Percentiles rank a stretch among this genome's conserved stretches.
Evolutionary conservation across 2,888 invertebrate species (phyloP).

Genomic region (Liopterus haemorrhoidalis): DNA sequence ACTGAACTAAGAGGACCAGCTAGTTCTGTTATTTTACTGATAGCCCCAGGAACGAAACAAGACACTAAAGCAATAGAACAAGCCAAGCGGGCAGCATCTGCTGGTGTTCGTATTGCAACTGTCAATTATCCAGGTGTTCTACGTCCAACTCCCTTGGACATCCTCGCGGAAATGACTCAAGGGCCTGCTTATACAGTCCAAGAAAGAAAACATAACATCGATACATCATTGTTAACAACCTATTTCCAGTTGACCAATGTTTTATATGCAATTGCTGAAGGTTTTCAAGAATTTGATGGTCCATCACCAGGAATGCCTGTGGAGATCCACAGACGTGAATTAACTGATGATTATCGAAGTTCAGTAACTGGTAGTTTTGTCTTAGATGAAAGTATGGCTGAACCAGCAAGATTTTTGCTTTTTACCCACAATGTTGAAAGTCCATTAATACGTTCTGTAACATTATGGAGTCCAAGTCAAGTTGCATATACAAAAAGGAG

Average conservation of each 20-base stretch:
- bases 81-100: constrained; percentile 43
- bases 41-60: constrained; percentile 51
- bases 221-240: constrained; percentile 48
- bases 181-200: constrained; percentile 49
- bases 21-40: constrained; percentile 50
- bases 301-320: constrained; percentile 46
- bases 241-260: constrained; percentile 51
- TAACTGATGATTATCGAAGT: constrained; percentile 47
- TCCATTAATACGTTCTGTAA: constrained; percentile 49
- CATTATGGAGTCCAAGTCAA: constrained; percentile 49
- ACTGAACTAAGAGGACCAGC: constrained; percentile 46
- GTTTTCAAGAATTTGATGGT: no score
- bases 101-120: constrained; percentile 49
- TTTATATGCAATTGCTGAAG: constrained; percentile 46
- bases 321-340: constrained; percentile 49
- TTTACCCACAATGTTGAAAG: constrained; percentile 50
- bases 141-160: constrained; percentile 45
- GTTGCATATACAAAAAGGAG: constrained; percentile 46
- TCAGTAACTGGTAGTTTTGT: constrained; percentile 52
- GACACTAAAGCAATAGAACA: constrained; percentile 44
- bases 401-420: constrained; percentile 50
- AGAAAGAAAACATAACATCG: constrained; percentile 51
- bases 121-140: constrained; percentile 52
- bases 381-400: constrained; percentile 49
- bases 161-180: constrained; percentile 45